Evolutionary conservation across 1,140 invertebrate genomes (phyloP), one percentile per base, ranked within the genome.

Genomic region (Temnothorax curvispinosus): DNA sequence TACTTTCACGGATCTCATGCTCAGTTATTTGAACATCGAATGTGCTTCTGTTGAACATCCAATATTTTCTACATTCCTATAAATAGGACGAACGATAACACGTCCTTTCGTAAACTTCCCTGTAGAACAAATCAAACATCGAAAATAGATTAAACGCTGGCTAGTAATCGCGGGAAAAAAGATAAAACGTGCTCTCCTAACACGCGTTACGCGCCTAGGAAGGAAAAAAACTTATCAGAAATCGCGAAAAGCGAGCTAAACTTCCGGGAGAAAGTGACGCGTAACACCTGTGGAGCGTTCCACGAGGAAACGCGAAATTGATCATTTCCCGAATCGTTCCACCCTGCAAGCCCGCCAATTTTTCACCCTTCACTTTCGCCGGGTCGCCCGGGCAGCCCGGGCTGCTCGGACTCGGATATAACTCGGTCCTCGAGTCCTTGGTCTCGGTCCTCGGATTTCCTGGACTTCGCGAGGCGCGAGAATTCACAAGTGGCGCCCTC

Each of bases 351-450:
- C 21, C 9, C 4, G 52, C 13, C 3, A 13, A 32, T 8, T 64
- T 27, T 44, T 11, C 44, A 78, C 58, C 76, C 58, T 78, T 78
- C 76, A 78, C 76, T 78, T 78, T 65, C 27, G 6, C 27, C 27
- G 27, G 1, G 27, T 27, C 27, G 27, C 1, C 27, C 0, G 1
- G 27, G 27, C 1, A 0, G 27, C 27, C 27, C 27, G 27, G 27
- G 27, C 27, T 27, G 27, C 27, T 27, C 27, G 27, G 27, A 27
- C 27, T 27, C 0, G 0, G 27, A 27, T 27, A 27, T 27, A 27
- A 27, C 0, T 27, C 27, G 27, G 27, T 27, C 27, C 27, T 27
- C 27, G 27, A 21, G 21, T 21, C 21, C 21, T 27, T 0, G 27
- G 27, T 0, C 21, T 27, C 27, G 27, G 27, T n/a, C 21, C 21